Percentiles rank a stretch among this genome's conserved stretches.
Conservation (phyloP, 2,113 vertebrate species). For the Rhinolophus sinicus region DNA sequence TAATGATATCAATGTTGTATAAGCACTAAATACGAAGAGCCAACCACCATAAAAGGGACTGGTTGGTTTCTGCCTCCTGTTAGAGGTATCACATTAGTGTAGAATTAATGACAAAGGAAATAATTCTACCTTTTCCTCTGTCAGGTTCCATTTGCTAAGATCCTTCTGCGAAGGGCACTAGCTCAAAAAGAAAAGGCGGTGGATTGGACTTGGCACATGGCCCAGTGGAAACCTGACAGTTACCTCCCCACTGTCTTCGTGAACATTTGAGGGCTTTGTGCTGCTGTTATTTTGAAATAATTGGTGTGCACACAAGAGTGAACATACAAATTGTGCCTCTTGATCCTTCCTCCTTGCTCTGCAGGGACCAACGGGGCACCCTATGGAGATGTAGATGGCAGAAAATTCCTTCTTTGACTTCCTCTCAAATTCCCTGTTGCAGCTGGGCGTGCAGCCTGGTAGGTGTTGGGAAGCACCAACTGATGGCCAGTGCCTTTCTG, state of each 20-base stretch:
- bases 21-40: conserved; percentile 3
- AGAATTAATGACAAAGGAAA: background rate
- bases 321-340: conserved; percentile 61
- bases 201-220: background rate
- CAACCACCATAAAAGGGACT: background rate
- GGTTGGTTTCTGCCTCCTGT: background rate
- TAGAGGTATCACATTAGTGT: background rate
- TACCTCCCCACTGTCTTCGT: background rate
- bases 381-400: conserved; percentile 27
- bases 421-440: conserved; percentile 41
- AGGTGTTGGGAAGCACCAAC: background rate
- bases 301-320: conserved; percentile 46
- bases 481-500: background rate
- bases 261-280: background rate
- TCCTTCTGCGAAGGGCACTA: background rate
- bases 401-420: conserved; percentile 36
- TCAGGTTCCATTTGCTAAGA: conserved; percentile 4
- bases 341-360: conserved; percentile 58
- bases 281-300: conserved; percentile 54
- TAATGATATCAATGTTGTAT: conserved; percentile 24
- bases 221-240: background rate
- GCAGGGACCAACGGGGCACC: background rate
- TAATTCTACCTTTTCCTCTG: background rate
- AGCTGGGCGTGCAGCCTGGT: conserved; percentile 34
- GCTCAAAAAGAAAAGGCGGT: conserved; percentile 42